phyloP scores from a whole-genome alignment of 2,113 vertebrate species.

The Chroicocephalus ridibundus region DNA sequence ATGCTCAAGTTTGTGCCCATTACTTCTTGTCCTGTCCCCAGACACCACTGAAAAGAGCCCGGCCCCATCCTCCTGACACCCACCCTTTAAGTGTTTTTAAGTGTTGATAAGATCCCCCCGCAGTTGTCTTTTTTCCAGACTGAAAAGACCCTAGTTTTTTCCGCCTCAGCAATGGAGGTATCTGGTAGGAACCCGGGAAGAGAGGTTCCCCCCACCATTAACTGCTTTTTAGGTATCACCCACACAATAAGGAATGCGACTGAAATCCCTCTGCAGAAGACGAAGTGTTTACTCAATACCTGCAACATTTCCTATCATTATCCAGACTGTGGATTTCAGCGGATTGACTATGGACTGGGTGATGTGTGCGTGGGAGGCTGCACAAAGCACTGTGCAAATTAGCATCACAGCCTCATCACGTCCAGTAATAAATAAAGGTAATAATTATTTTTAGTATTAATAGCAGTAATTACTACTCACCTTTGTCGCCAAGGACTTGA shows the following conservation, averaged over 20 bases:
- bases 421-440: background rate
- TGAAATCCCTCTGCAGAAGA: background rate
- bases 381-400: background rate
- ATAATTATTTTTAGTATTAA: slow-evolving; percentile 23
- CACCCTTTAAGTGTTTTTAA: no score
- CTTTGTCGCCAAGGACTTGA: slow-evolving; percentile 94
- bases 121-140: no score
- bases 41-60: no score
- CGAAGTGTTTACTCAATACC: background rate
- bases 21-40: no score
- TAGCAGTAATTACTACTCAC: slow-evolving; percentile 73
- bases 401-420: background rate
- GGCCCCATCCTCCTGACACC: no score
- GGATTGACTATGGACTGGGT: background rate
- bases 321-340: background rate
- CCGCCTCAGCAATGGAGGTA: background rate
- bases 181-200: background rate
- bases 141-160: background rate
- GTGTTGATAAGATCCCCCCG: no score
- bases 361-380: background rate
- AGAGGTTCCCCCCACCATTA: background rate
- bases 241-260: background rate
- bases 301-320: background rate
- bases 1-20: no score
- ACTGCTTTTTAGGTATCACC: background rate